Evolutionary conservation across 2,888 invertebrate species (phyloP).

Genomic region (Tetranychus truncatus): DNA sequence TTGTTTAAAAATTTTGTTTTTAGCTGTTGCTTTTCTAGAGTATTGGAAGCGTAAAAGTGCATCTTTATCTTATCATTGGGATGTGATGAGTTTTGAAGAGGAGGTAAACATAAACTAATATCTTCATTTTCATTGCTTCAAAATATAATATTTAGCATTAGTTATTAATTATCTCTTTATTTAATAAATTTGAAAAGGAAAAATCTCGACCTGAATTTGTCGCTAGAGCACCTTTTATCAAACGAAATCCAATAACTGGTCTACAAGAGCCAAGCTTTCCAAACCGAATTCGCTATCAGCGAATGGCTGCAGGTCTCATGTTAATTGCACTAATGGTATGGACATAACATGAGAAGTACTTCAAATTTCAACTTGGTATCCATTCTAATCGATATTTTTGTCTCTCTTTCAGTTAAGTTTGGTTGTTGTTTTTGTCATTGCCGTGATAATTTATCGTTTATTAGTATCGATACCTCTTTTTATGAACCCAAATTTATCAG

Average conservation of each 20-base stretch:
- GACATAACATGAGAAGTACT: background rate
- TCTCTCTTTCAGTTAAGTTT: conserved; percentile 34
- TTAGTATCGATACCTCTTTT: conserved; percentile 40
- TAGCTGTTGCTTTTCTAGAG: conserved; percentile 9
- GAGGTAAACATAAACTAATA: conserved; percentile 33
- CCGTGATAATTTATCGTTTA: conserved; percentile 41
- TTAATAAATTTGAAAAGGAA: conserved; percentile 30
- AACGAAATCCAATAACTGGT: conserved; percentile 41
- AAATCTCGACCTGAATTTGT: conserved; percentile 41
- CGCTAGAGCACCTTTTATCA: conserved; percentile 37
- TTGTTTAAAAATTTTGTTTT: conserved; percentile 23
- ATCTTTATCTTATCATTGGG: conserved; percentile 41
- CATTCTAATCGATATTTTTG: background rate
- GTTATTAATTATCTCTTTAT: too few species aligned
- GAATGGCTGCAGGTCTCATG: conserved; percentile 39
- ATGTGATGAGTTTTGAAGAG: conserved; percentile 40
- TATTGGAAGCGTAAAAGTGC: conserved; percentile 42
- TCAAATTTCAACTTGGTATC: background rate
- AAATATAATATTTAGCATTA: background rate
- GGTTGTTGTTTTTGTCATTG: conserved; percentile 32
- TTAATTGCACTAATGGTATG: conserved; percentile 40
- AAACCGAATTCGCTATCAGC: conserved; percentile 34
- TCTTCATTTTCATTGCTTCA: conserved; percentile 10
- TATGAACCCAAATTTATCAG: conserved; percentile 35
- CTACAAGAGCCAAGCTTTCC: conserved; percentile 40